Percentiles rank a stretch among this genome's conserved stretches.
Evolutionary conservation across 2,113 vertebrate species (phyloP).

Genomic region (Sapayoa aenigma): DNA sequence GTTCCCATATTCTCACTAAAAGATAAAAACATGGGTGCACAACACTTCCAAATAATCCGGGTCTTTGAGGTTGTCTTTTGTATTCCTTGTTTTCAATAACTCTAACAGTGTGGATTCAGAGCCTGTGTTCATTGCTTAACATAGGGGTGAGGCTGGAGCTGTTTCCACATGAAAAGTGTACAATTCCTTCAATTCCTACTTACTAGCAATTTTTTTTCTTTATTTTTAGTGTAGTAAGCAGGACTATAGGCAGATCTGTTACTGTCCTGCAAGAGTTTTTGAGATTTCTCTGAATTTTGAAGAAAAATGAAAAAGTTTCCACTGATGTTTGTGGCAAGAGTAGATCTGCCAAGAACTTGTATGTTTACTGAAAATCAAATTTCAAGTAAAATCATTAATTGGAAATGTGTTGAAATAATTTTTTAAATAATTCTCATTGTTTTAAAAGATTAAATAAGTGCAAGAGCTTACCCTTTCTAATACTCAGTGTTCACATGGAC

Average conservation of each 20-base stretch:
- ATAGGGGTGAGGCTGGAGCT: neutral
- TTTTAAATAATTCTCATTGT: fast-evolving
- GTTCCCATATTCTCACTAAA: neutral
- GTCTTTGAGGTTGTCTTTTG: neutral
- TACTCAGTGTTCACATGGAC: neutral
- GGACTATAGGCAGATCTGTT: neutral
- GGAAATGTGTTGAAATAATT: neutral
- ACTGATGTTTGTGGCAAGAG: neutral
- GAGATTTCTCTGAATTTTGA: neutral
- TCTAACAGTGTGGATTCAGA: neutral
- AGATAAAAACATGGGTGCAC: neutral
- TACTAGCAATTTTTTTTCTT: neutral
- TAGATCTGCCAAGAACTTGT: neutral
- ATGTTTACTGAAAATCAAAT: neutral
- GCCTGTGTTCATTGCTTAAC: neutral
- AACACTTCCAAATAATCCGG: neutral
- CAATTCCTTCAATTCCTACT: neutral
- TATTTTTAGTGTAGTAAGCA: neutral
- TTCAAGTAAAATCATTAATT: neutral
- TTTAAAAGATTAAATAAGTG: neutral
- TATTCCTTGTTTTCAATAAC: neutral
- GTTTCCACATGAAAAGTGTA: neutral
- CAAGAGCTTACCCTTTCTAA: neutral
- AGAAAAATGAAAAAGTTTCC: neutral
- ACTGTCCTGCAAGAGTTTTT: neutral